Conservation (phyloP, 2,113 vertebrate species). For the Erythrolamprus reginae region DNA sequence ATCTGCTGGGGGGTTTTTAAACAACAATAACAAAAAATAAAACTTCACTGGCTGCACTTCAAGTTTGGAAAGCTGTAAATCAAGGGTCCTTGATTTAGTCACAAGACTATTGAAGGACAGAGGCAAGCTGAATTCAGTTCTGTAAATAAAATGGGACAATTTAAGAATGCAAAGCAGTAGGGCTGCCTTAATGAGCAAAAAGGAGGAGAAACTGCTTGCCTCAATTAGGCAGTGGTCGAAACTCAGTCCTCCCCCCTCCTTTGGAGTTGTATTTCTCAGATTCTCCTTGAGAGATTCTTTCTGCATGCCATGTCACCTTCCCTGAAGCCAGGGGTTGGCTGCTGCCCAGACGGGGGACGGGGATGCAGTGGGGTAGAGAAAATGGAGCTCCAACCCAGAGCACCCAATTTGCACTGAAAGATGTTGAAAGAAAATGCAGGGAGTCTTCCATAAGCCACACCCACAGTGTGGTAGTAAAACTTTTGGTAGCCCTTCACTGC, state of each 20-base stretch:
- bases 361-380: too few species aligned
- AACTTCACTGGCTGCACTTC: not conserved
- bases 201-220: not conserved
- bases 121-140: not conserved
- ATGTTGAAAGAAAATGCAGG: too few species aligned
- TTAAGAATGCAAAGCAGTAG: not conserved
- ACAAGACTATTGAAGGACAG: fast-evolving
- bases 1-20: not conserved
- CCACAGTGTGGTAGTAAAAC: too few species aligned
- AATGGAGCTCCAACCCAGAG: too few species aligned
- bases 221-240: not conserved
- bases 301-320: not conserved
- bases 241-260: not conserved
- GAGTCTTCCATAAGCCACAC: too few species aligned
- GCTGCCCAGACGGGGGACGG: too few species aligned
- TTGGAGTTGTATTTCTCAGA: not conserved
- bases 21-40: not conserved
- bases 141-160: not conserved
- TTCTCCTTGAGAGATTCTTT: not conserved
- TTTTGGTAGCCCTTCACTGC: too few species aligned
- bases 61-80: not conserved
- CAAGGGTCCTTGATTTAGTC: not conserved
- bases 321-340: too few species aligned
- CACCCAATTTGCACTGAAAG: too few species aligned
- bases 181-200: not conserved